Evolutionary conservation across 1,140 invertebrate species (phyloP).

Genomic region (Hypsibius dujardini): DNA sequence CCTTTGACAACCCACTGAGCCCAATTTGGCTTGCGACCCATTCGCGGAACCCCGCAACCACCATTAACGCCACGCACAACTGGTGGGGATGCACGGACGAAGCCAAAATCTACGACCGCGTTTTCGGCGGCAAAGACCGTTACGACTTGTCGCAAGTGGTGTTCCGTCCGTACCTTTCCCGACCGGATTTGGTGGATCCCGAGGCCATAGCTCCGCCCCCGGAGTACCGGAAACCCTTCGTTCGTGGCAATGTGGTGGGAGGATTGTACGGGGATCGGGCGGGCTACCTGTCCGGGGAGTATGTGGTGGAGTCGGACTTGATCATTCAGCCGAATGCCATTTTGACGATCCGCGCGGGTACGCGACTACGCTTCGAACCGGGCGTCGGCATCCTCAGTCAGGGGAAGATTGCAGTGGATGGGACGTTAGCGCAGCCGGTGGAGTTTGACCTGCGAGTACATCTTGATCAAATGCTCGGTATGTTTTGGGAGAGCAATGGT

Average conservation of each 20-base stretch:
- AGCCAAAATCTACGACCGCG: conserved; percentile 46
- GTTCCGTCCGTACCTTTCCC: conserved; percentile 65
- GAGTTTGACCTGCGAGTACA: not conserved
- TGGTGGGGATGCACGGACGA: conserved; percentile 66
- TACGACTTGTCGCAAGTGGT: conserved; percentile 72
- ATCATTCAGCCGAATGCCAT: conserved; percentile 16
- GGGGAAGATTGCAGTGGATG: conserved; percentile 27
- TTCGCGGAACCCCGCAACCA: conserved; percentile 72
- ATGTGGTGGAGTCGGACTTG: conserved; percentile 4
- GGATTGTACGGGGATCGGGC: not conserved
- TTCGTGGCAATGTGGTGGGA: conserved; percentile 2
- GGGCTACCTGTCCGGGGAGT: not conserved
- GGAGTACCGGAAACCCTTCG: not conserved
- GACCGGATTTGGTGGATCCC: conserved; percentile 51
- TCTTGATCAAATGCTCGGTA: too few relatives aligned
- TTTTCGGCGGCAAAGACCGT: conserved; percentile 74
- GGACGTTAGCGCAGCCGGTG: conserved; percentile 20
- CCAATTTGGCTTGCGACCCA: conserved; percentile 86
- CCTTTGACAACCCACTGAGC: conserved; percentile 72
- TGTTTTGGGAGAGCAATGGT: too few relatives aligned
- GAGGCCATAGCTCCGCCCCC: conserved; percentile 37
- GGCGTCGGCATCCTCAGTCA: conserved; percentile 33
- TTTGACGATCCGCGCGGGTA: conserved; percentile 23
- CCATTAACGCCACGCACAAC: conserved; percentile 81
- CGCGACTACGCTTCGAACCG: conserved; percentile 30